phyloP scores from a whole-genome alignment of 2,888 invertebrate species.

The Ypsolopha scabrella region DNA sequence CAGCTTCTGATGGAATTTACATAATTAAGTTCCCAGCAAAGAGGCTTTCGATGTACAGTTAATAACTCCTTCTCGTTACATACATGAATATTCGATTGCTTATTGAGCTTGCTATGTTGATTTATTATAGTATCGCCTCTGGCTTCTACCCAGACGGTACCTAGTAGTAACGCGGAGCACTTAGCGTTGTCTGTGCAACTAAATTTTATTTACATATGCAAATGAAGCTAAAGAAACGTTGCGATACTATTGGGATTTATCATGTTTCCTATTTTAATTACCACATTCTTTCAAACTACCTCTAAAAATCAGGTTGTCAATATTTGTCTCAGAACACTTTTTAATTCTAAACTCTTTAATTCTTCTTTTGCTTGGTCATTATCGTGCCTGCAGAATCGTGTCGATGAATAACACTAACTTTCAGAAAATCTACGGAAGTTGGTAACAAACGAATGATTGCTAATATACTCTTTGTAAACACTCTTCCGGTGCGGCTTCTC shows the following conservation, averaged over 20 bases:
- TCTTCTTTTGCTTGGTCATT: no score
- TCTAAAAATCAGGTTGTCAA: no score
- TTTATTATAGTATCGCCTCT: constrained; percentile 17
- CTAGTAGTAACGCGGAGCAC: background rate
- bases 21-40: constrained; percentile 34
- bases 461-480: no score
- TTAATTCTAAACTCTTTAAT: no score
- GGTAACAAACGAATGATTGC: no score
- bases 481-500: no score
- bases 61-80: constrained; percentile 30
- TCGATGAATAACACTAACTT: no score
- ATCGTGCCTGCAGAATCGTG: no score
- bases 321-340: no score
- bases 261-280: no score
- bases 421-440: no score
- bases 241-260: background rate
- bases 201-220: background rate
- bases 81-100: constrained; percentile 44
- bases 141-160: background rate
- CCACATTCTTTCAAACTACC: no score
- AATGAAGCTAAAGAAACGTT: background rate
- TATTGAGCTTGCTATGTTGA: constrained; percentile 24
- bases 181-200: background rate
- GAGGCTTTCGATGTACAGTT: constrained; percentile 23
- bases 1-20: constrained; percentile 21